A percentile compares a stretch with the other conserved stretches of the same genome.
These are phyloP conservation scores for Ceratotherium simum DNA, from an alignment of 2,113 vertebrate genomes.

Conservation along the genomic window DNA sequence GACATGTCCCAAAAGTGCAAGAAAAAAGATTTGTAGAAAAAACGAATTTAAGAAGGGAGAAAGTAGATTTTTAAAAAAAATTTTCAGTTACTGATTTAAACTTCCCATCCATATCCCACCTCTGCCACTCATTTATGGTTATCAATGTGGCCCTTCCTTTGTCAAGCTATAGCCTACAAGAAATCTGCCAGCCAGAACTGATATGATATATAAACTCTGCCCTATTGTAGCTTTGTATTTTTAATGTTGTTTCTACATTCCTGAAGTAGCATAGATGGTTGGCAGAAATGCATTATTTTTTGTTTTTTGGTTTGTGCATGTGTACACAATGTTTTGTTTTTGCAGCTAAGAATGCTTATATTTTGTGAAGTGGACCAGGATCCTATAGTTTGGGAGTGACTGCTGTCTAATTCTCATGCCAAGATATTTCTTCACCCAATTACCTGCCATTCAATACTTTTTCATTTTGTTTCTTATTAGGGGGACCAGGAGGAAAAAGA, in stretches of 20 bases:
- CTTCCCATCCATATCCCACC: accelerated
- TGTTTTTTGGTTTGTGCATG: background rate
- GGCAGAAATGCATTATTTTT: background rate
- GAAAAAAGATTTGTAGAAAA: background rate
- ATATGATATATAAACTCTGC: background rate
- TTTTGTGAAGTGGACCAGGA: background rate
- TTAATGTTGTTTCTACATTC: background rate
- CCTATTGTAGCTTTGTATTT: background rate
- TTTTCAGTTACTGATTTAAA: background rate
- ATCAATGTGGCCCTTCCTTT: background rate
- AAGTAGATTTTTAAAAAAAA: background rate
- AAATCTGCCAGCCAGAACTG: background rate
- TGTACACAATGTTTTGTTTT: background rate
- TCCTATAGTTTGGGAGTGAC: background rate
- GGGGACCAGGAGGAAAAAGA: background rate
- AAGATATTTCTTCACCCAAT: background rate
- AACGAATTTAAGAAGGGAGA: background rate
- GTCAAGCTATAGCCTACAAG: background rate
- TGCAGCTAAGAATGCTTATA: background rate
- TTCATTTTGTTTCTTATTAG: background rate
- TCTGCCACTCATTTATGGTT: background rate
- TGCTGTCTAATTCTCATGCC: background rate
- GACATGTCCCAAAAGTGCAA: background rate
- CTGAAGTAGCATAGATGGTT: background rate
- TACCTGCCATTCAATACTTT: background rate